Evolutionary conservation across 1,140 invertebrate genomes (phyloP).

Genomic region (Tetramorium alpestre): DNA sequence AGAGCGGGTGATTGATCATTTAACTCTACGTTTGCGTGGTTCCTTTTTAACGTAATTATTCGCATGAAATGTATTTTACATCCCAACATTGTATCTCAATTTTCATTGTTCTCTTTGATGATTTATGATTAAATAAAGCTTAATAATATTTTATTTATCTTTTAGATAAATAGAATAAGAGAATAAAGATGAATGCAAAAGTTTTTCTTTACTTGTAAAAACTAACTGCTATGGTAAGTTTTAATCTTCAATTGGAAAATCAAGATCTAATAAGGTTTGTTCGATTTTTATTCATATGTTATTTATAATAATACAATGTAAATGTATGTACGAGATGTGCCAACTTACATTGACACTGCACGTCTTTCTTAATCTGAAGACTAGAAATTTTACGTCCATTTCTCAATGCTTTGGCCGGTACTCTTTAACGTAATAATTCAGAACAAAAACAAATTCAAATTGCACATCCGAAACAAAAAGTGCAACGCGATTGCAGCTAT

Average conservation of each 20-base stretch:
- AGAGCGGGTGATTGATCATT: constrained; percentile 78
- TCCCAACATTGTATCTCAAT: too few relatives aligned
- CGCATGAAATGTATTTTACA: too few relatives aligned
- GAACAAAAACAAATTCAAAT: neutral
- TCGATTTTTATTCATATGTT: neutral
- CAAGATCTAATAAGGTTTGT: neutral
- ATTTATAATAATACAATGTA: neutral
- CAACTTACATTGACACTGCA: too few relatives aligned
- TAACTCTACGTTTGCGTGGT: too few relatives aligned
- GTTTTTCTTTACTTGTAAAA: too few relatives aligned
- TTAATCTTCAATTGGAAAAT: neutral
- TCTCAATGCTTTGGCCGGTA: neutral
- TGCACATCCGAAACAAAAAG: neutral
- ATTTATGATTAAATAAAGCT: too few relatives aligned
- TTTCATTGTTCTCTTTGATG: too few relatives aligned
- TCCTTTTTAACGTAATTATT: too few relatives aligned
- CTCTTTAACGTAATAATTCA: neutral
- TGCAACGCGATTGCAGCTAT: too few relatives aligned
- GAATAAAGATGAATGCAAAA: too few relatives aligned
- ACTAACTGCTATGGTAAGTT: neutral
- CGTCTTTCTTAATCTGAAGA: neutral
- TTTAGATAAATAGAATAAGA: too few relatives aligned
- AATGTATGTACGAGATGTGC: neutral
- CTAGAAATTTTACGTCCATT: neutral
- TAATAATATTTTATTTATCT: too few relatives aligned